Evolutionary conservation across 2,888 invertebrate genomes (phyloP).

Genomic region (Lamellibrachia columna): DNA sequence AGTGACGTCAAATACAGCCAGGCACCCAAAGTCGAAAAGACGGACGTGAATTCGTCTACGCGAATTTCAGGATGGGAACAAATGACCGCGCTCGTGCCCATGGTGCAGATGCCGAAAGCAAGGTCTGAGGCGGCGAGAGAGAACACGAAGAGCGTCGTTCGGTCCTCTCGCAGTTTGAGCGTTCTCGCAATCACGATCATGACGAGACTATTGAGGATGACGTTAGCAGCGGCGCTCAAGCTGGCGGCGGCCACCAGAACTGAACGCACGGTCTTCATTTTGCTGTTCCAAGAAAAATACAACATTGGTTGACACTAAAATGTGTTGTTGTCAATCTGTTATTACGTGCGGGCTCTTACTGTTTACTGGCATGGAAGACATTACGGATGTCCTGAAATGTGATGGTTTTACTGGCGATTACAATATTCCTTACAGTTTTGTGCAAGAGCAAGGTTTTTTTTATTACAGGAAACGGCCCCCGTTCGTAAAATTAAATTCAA

Average conservation of each 20-base stretch:
- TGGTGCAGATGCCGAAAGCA: not conserved
- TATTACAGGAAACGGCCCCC: too few relatives aligned
- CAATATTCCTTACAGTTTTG: too few relatives aligned
- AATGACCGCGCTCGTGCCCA: not conserved
- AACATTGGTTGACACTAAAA: too few relatives aligned
- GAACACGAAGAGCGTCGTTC: not conserved
- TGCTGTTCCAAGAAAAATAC: not conserved
- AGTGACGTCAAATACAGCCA: not conserved
- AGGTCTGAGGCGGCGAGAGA: slow-evolving; percentile 10
- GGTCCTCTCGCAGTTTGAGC: not conserved
- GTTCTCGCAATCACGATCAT: not conserved
- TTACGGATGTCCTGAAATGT: too few relatives aligned
- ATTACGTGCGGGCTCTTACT: too few relatives aligned
- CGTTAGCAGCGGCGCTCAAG: not conserved
- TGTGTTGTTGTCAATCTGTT: too few relatives aligned
- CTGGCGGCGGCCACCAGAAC: not conserved
- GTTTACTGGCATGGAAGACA: too few relatives aligned
- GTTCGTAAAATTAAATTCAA: too few relatives aligned
- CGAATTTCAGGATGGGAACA: not conserved
- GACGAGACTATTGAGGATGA: not conserved
- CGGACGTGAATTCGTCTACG: not conserved
- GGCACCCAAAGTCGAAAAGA: not conserved
- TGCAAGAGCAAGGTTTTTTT: too few relatives aligned
- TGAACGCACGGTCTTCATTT: not conserved
- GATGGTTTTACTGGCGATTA: too few relatives aligned